These are phyloP conservation scores for Neostethus bicornis DNA, from an alignment of 2,797 vertebrate genomes.

Conservation along the genomic window DNA sequence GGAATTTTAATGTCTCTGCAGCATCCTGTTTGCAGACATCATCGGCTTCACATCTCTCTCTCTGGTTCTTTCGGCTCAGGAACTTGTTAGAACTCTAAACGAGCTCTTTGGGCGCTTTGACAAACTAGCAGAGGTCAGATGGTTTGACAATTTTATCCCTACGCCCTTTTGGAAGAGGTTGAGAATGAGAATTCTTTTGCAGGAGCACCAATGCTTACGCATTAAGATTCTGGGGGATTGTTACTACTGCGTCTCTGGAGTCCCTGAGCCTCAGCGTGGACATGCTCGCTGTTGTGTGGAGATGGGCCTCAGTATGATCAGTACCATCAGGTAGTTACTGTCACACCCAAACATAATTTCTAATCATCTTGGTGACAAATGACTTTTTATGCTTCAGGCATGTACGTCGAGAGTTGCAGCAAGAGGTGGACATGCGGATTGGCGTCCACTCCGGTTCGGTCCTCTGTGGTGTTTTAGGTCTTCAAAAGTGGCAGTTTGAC, in stretches of 20 bases:
- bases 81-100: conserved; percentile 71
- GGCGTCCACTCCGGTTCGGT: conserved; percentile 91
- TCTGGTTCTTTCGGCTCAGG: conserved; percentile 61
- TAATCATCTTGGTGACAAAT: not conserved
- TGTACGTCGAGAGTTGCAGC: conserved; percentile 87
- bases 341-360: not conserved
- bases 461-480: conserved; percentile 89
- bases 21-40: conserved; percentile 78
- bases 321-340: conserved; percentile 83
- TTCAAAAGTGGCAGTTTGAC: conserved; percentile 92
- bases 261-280: conserved; percentile 86
- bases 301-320: conserved; percentile 94
- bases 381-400: conserved; percentile 66
- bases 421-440: conserved; percentile 91
- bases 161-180: too few species aligned
- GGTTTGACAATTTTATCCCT: too few species aligned
- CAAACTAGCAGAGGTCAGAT: conserved; percentile 44
- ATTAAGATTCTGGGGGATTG: conserved; percentile 94
- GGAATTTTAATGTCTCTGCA: conserved; percentile 21
- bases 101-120: conserved; percentile 77
- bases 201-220: conserved; percentile 92
- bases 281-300: conserved; percentile 93
- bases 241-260: conserved; percentile 91
- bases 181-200: not conserved
- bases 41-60: conserved; percentile 72